These are phyloP conservation scores for Lutra lutra DNA, from an alignment of 2,797 vertebrate genomes.

Conservation along the genomic window DNA sequence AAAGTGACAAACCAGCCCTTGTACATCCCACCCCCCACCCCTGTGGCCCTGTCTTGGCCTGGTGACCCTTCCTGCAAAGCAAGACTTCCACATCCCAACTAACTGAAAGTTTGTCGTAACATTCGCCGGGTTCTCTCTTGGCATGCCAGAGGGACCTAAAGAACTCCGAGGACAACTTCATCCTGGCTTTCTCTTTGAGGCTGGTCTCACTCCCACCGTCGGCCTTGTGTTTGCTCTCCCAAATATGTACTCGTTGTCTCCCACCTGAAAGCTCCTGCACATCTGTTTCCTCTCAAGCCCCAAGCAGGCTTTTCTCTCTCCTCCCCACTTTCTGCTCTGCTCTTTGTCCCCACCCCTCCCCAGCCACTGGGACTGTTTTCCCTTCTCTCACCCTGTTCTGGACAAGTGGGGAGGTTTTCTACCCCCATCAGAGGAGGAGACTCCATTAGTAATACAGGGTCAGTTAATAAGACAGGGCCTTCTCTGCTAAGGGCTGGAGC, in stretches of 20 bases:
- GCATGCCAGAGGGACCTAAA: not conserved
- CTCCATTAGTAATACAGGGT: not conserved
- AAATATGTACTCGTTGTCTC: not conserved
- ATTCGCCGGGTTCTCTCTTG: not conserved
- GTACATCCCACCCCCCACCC: not conserved
- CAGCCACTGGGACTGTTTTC: not conserved
- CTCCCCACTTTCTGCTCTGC: not conserved
- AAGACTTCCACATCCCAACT: not conserved
- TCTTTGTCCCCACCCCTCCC: too few species aligned
- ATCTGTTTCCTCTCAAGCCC: not conserved
- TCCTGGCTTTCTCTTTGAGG: not conserved
- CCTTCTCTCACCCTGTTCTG: not conserved
- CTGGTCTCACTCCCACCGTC: not conserved
- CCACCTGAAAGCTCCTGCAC: not conserved
- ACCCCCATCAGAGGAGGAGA: not conserved
- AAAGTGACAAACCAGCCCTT: not conserved
- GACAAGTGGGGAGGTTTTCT: not conserved
- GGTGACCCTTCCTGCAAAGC: not conserved
- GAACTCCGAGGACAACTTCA: too few species aligned
- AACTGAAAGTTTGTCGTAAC: too few species aligned
- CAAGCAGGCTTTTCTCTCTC: not conserved
- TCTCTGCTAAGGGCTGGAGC: not conserved
- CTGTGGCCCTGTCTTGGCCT: rapidly evolving
- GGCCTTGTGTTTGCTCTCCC: not conserved
- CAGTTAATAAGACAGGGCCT: not conserved